These are phyloP conservation scores for Ophion costatus DNA, from an alignment of 2,888 invertebrate genomes.

Conservation along the genomic window DNA sequence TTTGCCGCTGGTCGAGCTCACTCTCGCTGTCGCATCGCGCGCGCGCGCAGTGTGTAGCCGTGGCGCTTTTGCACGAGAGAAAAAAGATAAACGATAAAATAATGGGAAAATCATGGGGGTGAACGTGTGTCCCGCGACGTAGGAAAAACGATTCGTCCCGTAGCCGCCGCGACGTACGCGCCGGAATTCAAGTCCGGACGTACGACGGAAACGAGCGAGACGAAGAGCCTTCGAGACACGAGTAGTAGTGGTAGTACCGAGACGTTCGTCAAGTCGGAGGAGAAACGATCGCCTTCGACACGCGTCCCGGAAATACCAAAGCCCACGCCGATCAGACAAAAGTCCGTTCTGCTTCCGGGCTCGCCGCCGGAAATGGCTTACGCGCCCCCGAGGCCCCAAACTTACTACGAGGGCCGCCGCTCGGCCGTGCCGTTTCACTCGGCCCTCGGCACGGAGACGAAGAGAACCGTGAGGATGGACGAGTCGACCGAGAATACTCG, in stretches of 20 bases:
- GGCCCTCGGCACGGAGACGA: conserved; percentile 88
- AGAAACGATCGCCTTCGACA: conserved; percentile 77
- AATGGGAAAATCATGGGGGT: conserved; percentile 44
- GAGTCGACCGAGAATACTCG: conserved; percentile 88
- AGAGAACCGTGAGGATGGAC: conserved; percentile 89
- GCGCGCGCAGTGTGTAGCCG: no score
- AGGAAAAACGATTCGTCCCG: conserved; percentile 80
- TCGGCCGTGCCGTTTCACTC: conserved; percentile 84
- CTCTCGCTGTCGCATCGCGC: conserved; percentile 12
- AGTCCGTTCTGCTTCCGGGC: conserved; percentile 85
- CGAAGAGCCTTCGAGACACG: conserved; percentile 59
- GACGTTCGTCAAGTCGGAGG: conserved; percentile 60
- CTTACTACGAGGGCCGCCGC: conserved; percentile 86
- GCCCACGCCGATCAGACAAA: conserved; percentile 72
- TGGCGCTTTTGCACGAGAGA: neutral
- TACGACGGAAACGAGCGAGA: conserved; percentile 75
- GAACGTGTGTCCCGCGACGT: conserved; percentile 64
- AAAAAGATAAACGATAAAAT: neutral
- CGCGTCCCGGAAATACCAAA: conserved; percentile 55
- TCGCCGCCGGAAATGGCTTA: conserved; percentile 86
- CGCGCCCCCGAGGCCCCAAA: conserved; percentile 84
- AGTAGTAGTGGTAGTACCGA: no score
- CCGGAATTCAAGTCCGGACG: conserved; percentile 70
- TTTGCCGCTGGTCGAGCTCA: conserved; percentile 5
- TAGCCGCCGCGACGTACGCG: conserved; percentile 81